phyloP scores from a whole-genome alignment of 2,888 invertebrate species.

The Torymus texanus region DNA sequence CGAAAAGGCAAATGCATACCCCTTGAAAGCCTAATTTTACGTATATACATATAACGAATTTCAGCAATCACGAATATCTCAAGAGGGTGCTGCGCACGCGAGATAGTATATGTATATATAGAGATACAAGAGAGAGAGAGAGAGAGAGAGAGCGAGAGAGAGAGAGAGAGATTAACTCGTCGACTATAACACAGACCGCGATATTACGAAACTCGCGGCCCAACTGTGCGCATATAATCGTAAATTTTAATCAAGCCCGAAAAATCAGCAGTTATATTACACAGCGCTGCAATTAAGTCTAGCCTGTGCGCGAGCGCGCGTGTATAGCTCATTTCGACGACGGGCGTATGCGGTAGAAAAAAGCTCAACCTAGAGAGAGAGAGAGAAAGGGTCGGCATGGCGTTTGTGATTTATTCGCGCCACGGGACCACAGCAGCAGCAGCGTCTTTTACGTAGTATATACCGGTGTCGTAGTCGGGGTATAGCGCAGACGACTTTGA shows the following conservation, averaged over 20 bases:
- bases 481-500: constrained; percentile 56
- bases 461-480: not conserved
- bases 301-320: too few relatives aligned
- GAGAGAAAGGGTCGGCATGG: constrained; percentile 3
- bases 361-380: not conserved
- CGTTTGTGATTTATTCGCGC: constrained; percentile 66
- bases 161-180: constrained; percentile 14
- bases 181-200: not conserved
- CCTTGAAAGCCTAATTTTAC: too few relatives aligned
- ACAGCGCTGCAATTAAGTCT: constrained; percentile 24
- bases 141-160: constrained; percentile 9
- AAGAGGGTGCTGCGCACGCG: too few relatives aligned
- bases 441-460: constrained; percentile 49
- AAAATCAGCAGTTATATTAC: constrained; percentile 33
- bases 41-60: too few relatives aligned
- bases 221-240: constrained; percentile 19
- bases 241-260: constrained; percentile 42
- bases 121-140: not conserved
- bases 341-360: constrained; percentile 1
- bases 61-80: too few relatives aligned
- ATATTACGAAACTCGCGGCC: constrained; percentile 2
- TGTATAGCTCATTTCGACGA: constrained; percentile 28
- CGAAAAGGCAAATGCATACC: too few relatives aligned
- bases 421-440: constrained; percentile 60
- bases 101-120: too few relatives aligned